phyloP scores from a whole-genome alignment of 2,797 vertebrate genomes.

The Sebastes steindachneri region DNA sequence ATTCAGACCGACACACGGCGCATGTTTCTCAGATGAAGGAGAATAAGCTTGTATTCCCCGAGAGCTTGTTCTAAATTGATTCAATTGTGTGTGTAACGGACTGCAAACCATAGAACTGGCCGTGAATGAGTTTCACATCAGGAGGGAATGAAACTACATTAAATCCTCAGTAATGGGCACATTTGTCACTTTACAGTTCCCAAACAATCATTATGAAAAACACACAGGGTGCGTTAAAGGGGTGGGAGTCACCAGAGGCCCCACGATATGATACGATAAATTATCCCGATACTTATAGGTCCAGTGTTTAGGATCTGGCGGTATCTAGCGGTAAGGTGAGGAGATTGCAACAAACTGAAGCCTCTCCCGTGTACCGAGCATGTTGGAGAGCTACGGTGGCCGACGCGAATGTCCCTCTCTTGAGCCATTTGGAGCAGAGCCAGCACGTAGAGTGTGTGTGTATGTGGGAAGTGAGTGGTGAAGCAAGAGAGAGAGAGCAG shows the following conservation, averaged over 20 bases:
- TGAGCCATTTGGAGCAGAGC: no score
- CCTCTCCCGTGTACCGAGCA: no score
- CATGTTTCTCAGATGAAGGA: slow-evolving; percentile 29
- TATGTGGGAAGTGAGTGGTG: no score
- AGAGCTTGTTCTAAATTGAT: slow-evolving; percentile 53
- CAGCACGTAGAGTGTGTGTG: no score
- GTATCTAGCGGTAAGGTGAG: no score
- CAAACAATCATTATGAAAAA: slow-evolving; percentile 21
- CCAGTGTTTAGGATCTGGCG: no score
- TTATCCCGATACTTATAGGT: no score
- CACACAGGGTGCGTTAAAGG: neutral
- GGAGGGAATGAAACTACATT: slow-evolving; percentile 43
- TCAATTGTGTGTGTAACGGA: slow-evolving; percentile 42
- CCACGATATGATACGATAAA: no score
- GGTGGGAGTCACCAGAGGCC: no score
- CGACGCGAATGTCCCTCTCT: rapidly evolving
- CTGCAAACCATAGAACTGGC: slow-evolving; percentile 23
- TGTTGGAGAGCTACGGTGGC: no score
- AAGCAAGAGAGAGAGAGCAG: no score
- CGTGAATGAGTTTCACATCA: slow-evolving; percentile 31
- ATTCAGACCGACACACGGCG: slow-evolving; percentile 11
- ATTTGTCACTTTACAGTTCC: slow-evolving; percentile 44
- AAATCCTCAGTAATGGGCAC: slow-evolving; percentile 22
- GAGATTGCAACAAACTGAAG: no score
- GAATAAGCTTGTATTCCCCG: slow-evolving; percentile 11